Conservation (phyloP, 2,888 invertebrate species). For the Chymomyza caudatula region DNA sequence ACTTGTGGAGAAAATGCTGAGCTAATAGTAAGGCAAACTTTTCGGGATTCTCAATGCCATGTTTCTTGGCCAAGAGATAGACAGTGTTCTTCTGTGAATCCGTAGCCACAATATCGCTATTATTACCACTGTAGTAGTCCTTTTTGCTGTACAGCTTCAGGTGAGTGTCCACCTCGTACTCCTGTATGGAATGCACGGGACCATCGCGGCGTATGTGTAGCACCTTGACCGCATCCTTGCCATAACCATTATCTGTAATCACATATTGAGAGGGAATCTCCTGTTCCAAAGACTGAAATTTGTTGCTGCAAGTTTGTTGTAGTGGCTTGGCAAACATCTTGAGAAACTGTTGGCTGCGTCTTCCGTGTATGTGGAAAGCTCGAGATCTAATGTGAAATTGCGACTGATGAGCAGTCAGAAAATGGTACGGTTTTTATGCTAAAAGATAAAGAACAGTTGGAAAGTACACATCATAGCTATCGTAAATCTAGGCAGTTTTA, state of each 20-base stretch:
- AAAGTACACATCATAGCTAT: background rate
- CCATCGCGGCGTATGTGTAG: conserved; percentile 85
- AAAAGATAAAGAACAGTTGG: background rate
- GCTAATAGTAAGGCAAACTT: conserved; percentile 86
- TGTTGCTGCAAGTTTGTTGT: conserved; percentile 26
- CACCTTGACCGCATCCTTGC: conserved; percentile 87
- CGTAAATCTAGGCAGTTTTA: background rate
- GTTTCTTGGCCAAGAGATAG: conserved; percentile 87
- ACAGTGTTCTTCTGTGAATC: conserved; percentile 91
- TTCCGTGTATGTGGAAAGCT: background rate
- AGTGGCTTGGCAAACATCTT: conserved; percentile 66
- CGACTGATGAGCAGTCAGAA: background rate
- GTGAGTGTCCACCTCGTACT: conserved; percentile 86
- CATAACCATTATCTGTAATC: conserved; percentile 78
- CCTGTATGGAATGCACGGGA: conserved; percentile 84
- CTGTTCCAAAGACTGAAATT: background rate
- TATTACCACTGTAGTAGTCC: conserved; percentile 85
- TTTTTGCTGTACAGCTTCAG: conserved; percentile 84
- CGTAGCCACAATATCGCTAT: conserved; percentile 88
- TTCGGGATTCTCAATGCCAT: conserved; percentile 87
- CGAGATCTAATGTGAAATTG: background rate
- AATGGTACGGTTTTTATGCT: background rate
- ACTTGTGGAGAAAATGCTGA: conserved; percentile 86
- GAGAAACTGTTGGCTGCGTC: background rate
- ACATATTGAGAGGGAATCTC: conserved; percentile 48